Conservation (phyloP, 2,113 vertebrate genomes). For the Ammospiza caudacuta region DNA sequence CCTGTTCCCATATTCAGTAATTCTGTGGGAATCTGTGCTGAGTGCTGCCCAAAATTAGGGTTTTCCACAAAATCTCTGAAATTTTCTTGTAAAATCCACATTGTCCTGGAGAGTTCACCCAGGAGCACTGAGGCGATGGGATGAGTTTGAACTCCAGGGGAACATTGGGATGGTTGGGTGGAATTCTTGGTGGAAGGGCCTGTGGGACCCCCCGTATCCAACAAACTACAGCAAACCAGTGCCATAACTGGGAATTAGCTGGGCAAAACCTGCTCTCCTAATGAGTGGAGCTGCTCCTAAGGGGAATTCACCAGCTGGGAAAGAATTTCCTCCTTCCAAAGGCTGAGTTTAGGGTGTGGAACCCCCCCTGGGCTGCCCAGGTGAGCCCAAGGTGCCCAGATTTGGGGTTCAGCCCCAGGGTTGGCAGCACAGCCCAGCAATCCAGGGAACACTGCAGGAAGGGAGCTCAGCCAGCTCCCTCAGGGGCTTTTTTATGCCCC, state of each 20-base stretch:
- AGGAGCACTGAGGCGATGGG: background rate
- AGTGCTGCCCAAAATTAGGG: background rate
- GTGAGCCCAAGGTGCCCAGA: background rate
- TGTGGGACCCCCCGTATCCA: background rate
- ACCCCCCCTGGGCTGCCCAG: background rate
- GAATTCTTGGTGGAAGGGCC: background rate
- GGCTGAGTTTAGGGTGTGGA: background rate
- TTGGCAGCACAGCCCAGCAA: background rate
- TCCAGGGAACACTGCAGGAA: background rate
- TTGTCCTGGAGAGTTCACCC: background rate
- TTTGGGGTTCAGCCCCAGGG: background rate
- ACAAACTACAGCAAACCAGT: background rate
- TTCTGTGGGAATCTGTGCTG: background rate
- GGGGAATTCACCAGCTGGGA: background rate
- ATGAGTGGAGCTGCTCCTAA: background rate
- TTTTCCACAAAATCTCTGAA: background rate
- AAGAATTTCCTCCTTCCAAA: background rate
- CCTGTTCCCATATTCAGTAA: background rate
- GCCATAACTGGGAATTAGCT: background rate
- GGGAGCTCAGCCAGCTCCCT: constrained; percentile 15
- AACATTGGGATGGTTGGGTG: background rate
- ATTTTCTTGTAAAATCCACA: background rate
- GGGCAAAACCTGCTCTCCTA: background rate
- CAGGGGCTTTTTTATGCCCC: constrained; percentile 29
- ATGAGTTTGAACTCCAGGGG: background rate